Evolutionary conservation across 2,888 invertebrate genomes (phyloP).

Genomic region (Trachelus tabidus): DNA sequence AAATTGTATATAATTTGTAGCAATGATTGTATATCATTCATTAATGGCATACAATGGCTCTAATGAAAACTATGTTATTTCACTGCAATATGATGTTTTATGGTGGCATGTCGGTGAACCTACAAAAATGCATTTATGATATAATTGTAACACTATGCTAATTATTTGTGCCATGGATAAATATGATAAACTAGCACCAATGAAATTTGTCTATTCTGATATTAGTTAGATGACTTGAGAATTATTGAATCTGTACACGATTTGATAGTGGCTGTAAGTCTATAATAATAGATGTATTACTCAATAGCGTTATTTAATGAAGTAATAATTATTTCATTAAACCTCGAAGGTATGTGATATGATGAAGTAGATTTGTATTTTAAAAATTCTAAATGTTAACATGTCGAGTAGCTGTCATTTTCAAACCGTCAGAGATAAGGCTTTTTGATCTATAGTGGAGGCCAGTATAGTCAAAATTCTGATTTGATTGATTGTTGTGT

Average conservation of each 20-base stretch:
- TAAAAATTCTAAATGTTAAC: too few species aligned
- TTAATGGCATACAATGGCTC: background rate
- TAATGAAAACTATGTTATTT: background rate
- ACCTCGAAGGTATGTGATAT: too few species aligned
- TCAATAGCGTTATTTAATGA: background rate
- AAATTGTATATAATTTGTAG: constrained; percentile 6
- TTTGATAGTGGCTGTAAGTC: background rate
- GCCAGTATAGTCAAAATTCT: background rate
- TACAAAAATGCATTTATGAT: background rate
- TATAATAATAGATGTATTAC: too few species aligned
- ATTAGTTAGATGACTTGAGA: background rate
- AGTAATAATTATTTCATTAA: background rate
- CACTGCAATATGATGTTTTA: background rate
- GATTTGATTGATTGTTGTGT: background rate
- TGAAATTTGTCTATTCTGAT: too few species aligned
- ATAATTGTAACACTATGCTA: background rate
- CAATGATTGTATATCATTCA: background rate
- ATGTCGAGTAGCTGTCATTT: too few species aligned
- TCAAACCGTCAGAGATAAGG: too few species aligned
- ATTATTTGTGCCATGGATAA: background rate
- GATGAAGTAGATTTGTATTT: too few species aligned
- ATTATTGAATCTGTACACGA: background rate
- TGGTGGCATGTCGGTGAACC: background rate
- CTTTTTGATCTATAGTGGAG: too few species aligned
- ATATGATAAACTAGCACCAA: too few species aligned